Conservation (phyloP, 2,797 vertebrate genomes). For the Otolemur crassicaudatus region DNA sequence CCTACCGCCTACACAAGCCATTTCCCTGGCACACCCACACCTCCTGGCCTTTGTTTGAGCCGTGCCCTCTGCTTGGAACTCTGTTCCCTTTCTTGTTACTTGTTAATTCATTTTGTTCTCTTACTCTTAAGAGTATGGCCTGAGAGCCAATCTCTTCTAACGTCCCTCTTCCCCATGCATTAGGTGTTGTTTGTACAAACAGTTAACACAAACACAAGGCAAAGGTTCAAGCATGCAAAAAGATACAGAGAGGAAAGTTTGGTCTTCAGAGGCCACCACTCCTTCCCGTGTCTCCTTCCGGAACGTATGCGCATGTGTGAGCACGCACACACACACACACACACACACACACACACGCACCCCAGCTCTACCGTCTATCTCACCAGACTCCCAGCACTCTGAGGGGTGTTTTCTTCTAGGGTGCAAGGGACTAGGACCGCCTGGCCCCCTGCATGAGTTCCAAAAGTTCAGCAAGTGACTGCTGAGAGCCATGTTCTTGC, state of each 20-base stretch:
- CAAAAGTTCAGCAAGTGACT: neutral
- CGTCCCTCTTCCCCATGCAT: neutral
- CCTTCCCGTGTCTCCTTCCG: neutral
- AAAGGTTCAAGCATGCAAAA: neutral
- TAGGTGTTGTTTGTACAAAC: neutral
- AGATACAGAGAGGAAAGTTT: neutral
- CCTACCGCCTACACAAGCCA: neutral
- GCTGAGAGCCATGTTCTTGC: neutral
- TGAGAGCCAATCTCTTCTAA: neutral
- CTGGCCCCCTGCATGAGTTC: neutral
- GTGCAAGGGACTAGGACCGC: neutral
- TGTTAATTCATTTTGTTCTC: constrained; percentile 6
- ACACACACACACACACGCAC: neutral
- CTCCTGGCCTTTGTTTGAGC: neutral
- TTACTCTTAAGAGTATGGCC: neutral
- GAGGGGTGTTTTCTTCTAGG: neutral
- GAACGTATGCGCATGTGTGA: neutral
- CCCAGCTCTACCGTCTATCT: neutral
- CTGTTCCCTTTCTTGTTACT: neutral
- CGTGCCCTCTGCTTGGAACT: neutral
- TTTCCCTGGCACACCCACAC: neutral
- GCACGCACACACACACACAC: neutral
- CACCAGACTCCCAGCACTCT: neutral
- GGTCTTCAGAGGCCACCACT: neutral
- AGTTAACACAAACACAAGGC: neutral